Base-by-base conservation (phyloP, 2,113 vertebrate species). In the Thalassarche chlororhynchos region DNA sequence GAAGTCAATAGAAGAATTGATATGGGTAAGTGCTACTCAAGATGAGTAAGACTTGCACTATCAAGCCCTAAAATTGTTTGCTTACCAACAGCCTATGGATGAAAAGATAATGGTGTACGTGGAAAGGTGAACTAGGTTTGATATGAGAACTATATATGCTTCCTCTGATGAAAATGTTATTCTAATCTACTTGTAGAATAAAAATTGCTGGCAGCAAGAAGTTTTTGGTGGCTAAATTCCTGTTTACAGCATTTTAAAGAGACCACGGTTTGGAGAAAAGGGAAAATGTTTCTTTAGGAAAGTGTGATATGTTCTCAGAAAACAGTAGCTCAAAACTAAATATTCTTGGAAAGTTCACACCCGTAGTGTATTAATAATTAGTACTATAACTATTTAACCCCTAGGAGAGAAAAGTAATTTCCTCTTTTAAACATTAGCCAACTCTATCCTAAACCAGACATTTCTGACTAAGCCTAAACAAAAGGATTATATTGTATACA, bases 61-160 rank as follows among this genome's bases (percentile, higher is more conserved):
- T 83, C 77, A 96, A 76, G n/a, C 74, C 82, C 42, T 88, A 80
- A 95, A 96, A 94, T 91, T 91, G 46, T 76, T 95, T 97, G 40
- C 36, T 93, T 95, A 65, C 77, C 62, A 76, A 77, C 40, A 89
- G 13, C 26, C 57, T 76, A 62, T 62, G 81, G 75, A 82, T 3
- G 8, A 68, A 93, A 97, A 72, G 87, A 82, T 85, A 95, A 91
- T 87, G 34, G 58, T 58, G 70, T 85, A 83, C 2, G 5, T 55
- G 40, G 84, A 76, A 76, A 79, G 49, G 60, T 89, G 74, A 89
- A n/a, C 81, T 76, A 34, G 49, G 40, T 83, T 87, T 89, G 68
- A 91, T 88, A 66, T 34, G 46, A 90, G 62, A 93, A 64, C 31
- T 80, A 12, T 87, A 89, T 66, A 68, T 69, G 14, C 31, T 82